These are phyloP conservation scores for Luehdorfia chinensis DNA, from an alignment of 1,140 invertebrate genomes.

Conservation along the genomic window DNA sequence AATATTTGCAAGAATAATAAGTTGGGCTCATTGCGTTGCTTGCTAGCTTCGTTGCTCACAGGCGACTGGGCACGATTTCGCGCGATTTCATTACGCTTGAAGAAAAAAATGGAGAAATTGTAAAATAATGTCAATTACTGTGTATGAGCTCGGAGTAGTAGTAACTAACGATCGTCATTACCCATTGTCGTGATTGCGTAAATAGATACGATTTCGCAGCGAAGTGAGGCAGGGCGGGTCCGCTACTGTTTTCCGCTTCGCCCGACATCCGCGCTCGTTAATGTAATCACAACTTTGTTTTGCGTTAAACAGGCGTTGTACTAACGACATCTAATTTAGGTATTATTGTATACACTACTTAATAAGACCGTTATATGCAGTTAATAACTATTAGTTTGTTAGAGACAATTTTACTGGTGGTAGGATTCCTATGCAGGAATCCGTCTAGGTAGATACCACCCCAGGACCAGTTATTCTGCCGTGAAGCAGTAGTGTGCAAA, in stretches of 20 bases:
- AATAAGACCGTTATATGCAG: too few species aligned
- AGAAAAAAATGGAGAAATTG: conserved; percentile 58
- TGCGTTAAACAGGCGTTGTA: conserved; percentile 37
- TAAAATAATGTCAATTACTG: conserved; percentile 73
- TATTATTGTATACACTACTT: conserved; percentile 1
- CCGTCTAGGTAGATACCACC: too few species aligned
- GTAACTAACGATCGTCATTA: conserved; percentile 70
- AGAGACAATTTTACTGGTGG: too few species aligned
- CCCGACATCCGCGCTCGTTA: conserved; percentile 53
- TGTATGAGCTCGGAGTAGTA: conserved; percentile 41
- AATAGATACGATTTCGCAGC: conserved; percentile 59
- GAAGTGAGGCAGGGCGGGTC: conserved; percentile 48
- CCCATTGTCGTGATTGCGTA: conserved; percentile 67
- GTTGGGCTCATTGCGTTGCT: too few species aligned
- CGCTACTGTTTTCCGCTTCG: conserved; percentile 58
- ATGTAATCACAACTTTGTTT: conserved; percentile 52
- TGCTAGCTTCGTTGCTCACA: conserved; percentile 23
- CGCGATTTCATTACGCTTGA: conserved; percentile 58
- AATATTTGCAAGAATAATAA: conserved; percentile 5
- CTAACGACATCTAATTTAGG: conserved; percentile 32
- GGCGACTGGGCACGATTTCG: conserved; percentile 47
- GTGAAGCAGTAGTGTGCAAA: too few species aligned
- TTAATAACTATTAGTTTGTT: too few species aligned
- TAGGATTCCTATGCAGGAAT: too few species aligned
- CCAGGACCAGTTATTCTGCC: too few species aligned